Percentiles rank a stretch among this genome's conserved stretches.
Conservation (phyloP, 2,797 vertebrate species). For the Pseudochromis fuscus region DNA sequence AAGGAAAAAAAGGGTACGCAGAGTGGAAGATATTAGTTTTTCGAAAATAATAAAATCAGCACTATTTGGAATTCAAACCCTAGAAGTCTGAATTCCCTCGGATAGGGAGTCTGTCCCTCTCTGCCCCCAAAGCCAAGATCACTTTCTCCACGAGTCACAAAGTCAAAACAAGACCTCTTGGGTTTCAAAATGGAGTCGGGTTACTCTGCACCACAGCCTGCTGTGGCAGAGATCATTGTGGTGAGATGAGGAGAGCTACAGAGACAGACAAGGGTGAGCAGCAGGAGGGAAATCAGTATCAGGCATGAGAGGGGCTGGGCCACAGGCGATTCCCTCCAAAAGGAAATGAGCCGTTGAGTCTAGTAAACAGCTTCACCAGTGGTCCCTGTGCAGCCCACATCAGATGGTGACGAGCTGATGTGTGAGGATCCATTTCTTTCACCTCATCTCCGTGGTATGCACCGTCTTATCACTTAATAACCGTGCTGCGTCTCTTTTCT, state of each 20-base stretch:
- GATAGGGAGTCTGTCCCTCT: slow-evolving; percentile 20
- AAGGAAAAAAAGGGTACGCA: not conserved
- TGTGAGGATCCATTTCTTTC: slow-evolving; percentile 35
- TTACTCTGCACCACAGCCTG: slow-evolving; percentile 62
- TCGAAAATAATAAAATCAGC: slow-evolving; percentile 23
- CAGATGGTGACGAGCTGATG: slow-evolving; percentile 18
- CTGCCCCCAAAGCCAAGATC: slow-evolving; percentile 33
- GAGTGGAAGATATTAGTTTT: slow-evolving; percentile 28
- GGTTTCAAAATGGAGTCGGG: slow-evolving; percentile 75
- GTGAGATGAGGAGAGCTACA: slow-evolving; percentile 33
- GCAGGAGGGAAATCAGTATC: slow-evolving; percentile 57
- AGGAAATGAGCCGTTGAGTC: slow-evolving; percentile 61
- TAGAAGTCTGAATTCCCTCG: not conserved
- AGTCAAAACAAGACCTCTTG: slow-evolving; percentile 66
- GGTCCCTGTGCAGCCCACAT: slow-evolving; percentile 41
- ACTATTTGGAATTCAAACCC: slow-evolving; percentile 18
- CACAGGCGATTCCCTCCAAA: slow-evolving; percentile 41
- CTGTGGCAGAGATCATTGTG: slow-evolving; percentile 66
- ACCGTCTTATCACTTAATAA: slow-evolving; percentile 63
- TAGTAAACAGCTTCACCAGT: slow-evolving; percentile 55
- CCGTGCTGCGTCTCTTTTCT: slow-evolving; percentile 19
- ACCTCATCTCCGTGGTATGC: slow-evolving; percentile 19
- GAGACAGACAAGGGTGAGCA: slow-evolving; percentile 46
- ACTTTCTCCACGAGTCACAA: slow-evolving; percentile 51
- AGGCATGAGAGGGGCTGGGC: slow-evolving; percentile 33